Conservation (phyloP, 1,140 invertebrate genomes). For the Zophobas atratus region DNA sequence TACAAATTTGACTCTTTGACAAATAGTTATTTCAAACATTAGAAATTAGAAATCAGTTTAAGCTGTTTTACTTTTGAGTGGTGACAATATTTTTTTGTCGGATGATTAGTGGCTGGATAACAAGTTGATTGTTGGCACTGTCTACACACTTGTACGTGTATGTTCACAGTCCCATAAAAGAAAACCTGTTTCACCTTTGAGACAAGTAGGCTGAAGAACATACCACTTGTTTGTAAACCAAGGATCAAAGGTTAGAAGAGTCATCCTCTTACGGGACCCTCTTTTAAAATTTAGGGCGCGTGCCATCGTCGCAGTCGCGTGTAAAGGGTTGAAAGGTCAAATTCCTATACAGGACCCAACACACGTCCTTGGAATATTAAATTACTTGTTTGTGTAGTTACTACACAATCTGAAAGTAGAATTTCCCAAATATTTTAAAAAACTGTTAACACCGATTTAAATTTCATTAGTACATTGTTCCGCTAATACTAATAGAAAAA, state of each 20-base stretch:
- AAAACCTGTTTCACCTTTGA: conserved; percentile 41
- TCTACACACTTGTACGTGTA: neutral
- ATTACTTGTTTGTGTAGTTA: neutral
- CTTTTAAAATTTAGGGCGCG: conserved; percentile 15
- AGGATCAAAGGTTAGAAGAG: conserved; percentile 19
- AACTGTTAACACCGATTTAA: too few species aligned
- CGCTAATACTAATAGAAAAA: too few species aligned
- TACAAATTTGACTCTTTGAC: too few species aligned
- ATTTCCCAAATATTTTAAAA: too few species aligned
- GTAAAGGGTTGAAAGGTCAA: conserved; percentile 11
- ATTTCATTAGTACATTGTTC: too few species aligned
- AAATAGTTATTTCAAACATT: too few species aligned
- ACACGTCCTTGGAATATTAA: conserved; percentile 1
- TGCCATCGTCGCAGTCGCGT: conserved; percentile 9
- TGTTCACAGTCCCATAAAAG: conserved; percentile 42
- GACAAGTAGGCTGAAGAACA: neutral
- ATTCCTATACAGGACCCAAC: conserved; percentile 10
- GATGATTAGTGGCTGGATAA: too few species aligned
- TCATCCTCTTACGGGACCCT: conserved; percentile 31
- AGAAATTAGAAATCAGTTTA: too few species aligned
- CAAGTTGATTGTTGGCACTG: too few species aligned
- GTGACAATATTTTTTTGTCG: neutral
- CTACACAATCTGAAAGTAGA: neutral
- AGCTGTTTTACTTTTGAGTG: too few species aligned
- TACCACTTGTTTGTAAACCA: conserved; percentile 13